phyloP scores from a whole-genome alignment of 1,140 invertebrate genomes.

The Ctenoplectra terminalis region DNA sequence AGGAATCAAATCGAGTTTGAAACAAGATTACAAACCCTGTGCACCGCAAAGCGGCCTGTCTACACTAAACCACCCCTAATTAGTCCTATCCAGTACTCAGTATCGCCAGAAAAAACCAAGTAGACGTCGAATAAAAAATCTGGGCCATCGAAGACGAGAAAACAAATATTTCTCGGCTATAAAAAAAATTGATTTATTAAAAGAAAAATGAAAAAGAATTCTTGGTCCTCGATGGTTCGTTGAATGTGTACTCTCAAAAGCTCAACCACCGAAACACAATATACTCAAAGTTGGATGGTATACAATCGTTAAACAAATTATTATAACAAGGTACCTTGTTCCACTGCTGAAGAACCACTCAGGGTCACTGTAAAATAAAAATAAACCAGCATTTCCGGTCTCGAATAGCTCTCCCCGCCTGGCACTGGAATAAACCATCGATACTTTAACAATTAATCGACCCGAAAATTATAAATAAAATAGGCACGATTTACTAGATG shows the following conservation, averaged over 20 bases:
- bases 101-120: slow-evolving; percentile 17
- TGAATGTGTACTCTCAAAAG: background rate
- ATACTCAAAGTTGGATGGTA: slow-evolving; percentile 1
- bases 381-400: background rate
- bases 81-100: background rate
- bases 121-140: background rate
- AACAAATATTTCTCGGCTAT: too few species aligned
- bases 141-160: background rate
- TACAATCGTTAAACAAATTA: slow-evolving; percentile 12
- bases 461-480: background rate
- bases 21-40: slow-evolving; percentile 12
- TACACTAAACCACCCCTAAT: background rate
- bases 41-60: background rate
- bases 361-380: background rate
- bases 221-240: background rate
- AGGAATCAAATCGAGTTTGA: too few species aligned
- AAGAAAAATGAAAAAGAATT: too few species aligned
- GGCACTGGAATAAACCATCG: background rate
- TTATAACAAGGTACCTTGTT: background rate
- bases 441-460: background rate
- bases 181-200: too few species aligned
- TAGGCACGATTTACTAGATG: slow-evolving; percentile 11
- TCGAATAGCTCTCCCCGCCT: background rate
- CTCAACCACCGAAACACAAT: slow-evolving; percentile 13
- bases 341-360: background rate